These are phyloP conservation scores for Cebidichthys violaceus DNA, from an alignment of 2,113 vertebrate species.

Conservation along the genomic window DNA sequence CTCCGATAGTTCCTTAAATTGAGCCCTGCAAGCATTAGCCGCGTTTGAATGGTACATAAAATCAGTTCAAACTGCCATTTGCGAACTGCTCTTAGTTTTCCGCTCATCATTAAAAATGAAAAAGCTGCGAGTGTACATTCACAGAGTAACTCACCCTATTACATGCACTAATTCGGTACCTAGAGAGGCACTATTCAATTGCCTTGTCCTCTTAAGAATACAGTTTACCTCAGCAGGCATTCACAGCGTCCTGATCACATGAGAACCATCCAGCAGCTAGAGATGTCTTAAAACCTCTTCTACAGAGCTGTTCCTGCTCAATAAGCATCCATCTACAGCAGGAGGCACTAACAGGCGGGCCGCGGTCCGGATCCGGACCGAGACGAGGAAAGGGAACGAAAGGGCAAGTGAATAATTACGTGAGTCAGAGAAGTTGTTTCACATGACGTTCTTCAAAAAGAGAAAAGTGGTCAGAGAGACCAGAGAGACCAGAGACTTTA, in stretches of 20 bases:
- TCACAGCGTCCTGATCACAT: conserved; percentile 1
- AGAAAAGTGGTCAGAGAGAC: too few relatives aligned
- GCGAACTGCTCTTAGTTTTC: conserved; percentile 24
- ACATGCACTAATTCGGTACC: conserved; percentile 9
- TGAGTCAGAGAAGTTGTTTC: too few relatives aligned
- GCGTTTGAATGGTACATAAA: conserved; percentile 53
- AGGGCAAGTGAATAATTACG: too few relatives aligned
- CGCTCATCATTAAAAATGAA: conserved; percentile 16
- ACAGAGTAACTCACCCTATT: conserved; percentile 11
- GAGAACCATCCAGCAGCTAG: background rate
- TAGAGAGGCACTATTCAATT: conserved; percentile 19
- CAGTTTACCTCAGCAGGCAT: conserved; percentile 12
- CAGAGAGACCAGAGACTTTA: too few relatives aligned
- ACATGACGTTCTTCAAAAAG: too few relatives aligned
- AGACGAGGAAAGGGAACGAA: too few relatives aligned
- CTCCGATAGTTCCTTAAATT: conserved; percentile 61
- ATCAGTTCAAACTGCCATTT: conserved; percentile 29
- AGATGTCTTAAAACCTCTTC: conserved; percentile 5
- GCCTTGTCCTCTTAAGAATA: conserved; percentile 17
- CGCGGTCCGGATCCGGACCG: too few relatives aligned
- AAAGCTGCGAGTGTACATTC: conserved; percentile 20
- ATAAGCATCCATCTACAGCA: background rate
- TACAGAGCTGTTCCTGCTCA: background rate
- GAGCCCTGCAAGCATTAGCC: conserved; percentile 44
- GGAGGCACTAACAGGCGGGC: too few relatives aligned